Evolutionary conservation across 2,113 vertebrate species (phyloP).

Genomic region (Podarcis raffonei): DNA sequence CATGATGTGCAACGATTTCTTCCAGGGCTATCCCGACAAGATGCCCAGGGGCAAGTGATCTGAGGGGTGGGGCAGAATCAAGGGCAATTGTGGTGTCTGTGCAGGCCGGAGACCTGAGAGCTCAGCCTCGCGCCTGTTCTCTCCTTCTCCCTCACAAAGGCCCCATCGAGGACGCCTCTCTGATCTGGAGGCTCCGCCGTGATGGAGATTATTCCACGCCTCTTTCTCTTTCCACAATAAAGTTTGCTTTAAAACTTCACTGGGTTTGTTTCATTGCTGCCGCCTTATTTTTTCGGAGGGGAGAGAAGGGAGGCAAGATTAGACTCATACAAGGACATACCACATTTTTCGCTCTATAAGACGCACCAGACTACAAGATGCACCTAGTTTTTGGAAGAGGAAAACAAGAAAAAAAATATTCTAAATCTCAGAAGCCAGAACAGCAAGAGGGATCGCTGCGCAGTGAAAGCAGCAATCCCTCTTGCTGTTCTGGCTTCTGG

Average conservation of each 20-base stretch:
- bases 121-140: neutral
- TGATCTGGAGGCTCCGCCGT: rapidly evolving
- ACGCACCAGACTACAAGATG: too few species aligned
- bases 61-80: neutral
- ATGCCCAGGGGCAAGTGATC: conserved; percentile 67
- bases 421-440: too few species aligned
- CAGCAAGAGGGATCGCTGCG: too few species aligned
- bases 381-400: too few species aligned
- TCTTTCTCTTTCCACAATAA: neutral
- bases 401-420: too few species aligned
- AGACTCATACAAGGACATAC: too few species aligned
- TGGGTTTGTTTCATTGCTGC: neutral
- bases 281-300: neutral
- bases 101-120: neutral
- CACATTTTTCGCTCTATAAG: too few species aligned
- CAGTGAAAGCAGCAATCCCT: too few species aligned
- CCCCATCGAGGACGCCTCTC: too few species aligned
- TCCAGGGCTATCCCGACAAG: conserved; percentile 70
- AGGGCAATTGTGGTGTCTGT: neutral
- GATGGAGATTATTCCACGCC: neutral
- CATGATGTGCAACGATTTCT: conserved; percentile 78
- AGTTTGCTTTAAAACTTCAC: neutral
- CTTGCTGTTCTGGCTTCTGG: too few species aligned
- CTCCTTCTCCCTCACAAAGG: too few species aligned
- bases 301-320: too few species aligned